Base-by-base conservation (phyloP, 1,140 invertebrate species). In the Philotrypesis tridentata region DNA sequence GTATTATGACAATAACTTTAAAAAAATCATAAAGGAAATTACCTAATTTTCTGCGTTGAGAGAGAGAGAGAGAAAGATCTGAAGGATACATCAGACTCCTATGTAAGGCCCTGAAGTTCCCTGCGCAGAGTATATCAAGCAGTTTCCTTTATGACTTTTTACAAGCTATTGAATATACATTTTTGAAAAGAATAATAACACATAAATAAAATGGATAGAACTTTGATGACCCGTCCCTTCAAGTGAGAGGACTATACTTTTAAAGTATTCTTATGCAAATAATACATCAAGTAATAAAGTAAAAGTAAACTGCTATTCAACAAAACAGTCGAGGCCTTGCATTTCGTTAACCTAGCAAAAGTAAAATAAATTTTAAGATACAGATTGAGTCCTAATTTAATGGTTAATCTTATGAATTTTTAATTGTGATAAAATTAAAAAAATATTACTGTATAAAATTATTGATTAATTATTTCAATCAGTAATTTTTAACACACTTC, bases 81-180 rank as follows among this genome's bases (percentile, higher is more conserved):
- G 82, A 80, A 83, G 82, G n/a, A 76, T 80, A 76, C 72, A 83
- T 83, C 78, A 83, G 82, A 83, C 77, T 70, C 82, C 82, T 72
- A 83, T 83, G 80, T 80, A 80, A 80, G 77, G 82, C 78, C 77
- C 82, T 72, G 82, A 80, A 83, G 82, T 76, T 80, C 78, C 82
- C 82, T 80, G 82, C 29, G 82, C 82, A 83, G 72, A 83, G 72
- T 83, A 71, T 68, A 77, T 83, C 71, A 83, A 83, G 82, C 73
- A 83, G 77, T 83, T 83, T 83, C 82, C 82, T 83, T 83, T 83
- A 83, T 83, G 82, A 83, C 82, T 83, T 83, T 83, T 79, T 76
- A 75, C 71, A 74, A 83, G 75, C 43, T 82, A 77, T 63, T 70
- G 3, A 80, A 80, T 73, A 80, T 73, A 40, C 63, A 76, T 37